Evolutionary conservation across 1,140 invertebrate genomes (phyloP), one percentile per base, ranked within the genome.

Genomic region (Bombus polaris): DNA sequence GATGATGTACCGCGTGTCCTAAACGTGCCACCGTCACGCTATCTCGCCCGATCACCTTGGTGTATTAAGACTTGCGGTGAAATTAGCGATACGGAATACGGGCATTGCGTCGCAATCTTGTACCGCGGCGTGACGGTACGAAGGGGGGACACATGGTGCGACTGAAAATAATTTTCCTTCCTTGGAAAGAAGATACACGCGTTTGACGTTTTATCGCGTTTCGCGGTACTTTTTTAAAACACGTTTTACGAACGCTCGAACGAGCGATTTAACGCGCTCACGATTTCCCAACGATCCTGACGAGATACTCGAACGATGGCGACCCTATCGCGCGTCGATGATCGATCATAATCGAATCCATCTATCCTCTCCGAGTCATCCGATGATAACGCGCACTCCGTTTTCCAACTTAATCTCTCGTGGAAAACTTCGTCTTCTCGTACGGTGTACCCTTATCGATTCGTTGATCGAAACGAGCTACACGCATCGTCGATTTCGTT

Each of bases 251-350:
- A 6, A 6, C n/a, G 5, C 18, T 32, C 62, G 62, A 15, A 65
- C 62, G 62, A 18, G 13, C 59, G 10, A 62, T 18, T 66, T 32
- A 18, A 66, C 65, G 65, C 6, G n/a, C 15, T 32, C 15, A 0
- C n/a, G 15, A 66, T 66, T 9, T 13, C 59, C 3, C 59, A n/a
- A 62, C 59, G 59, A n/a, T n/a, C 1, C 59, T 4, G 1, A n/a
- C 22, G 0, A 28, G 59, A 62, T n/a, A 2, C 18, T 22, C 47
- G 18, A 53, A 53, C 28, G 28, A 62, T 1, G 59, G 3, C 59
- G 28, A 9, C 28, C 25, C 28, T 12, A 28, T 0, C 59, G 28
- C 9, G 22, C 10, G 3, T 9, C 25, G 0, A 28, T 9, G 0
- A 59, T n/a, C 59, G 1, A n/a, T 22, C 47, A 18, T 18, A 22